Evolutionary conservation across 2,113 vertebrate species (phyloP).

Genomic region (Eurystomus gularis): DNA sequence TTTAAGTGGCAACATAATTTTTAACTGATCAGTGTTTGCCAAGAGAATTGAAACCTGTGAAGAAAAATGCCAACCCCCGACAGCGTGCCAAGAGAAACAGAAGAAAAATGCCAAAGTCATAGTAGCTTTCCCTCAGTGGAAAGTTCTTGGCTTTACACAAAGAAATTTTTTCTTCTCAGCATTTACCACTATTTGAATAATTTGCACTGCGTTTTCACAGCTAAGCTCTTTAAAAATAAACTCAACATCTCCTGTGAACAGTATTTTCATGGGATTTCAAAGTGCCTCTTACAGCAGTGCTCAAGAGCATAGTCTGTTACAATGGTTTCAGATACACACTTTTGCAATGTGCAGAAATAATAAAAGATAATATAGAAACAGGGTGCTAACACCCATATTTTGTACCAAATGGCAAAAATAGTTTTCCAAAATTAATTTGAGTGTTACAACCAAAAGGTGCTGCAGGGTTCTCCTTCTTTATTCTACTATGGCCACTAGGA

Average conservation of each 20-base stretch:
- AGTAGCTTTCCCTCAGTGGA: background rate
- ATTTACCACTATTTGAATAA: background rate
- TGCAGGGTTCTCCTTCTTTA: background rate
- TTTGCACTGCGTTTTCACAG: background rate
- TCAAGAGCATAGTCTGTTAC: background rate
- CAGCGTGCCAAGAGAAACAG: background rate
- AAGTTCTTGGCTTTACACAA: background rate
- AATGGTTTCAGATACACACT: background rate
- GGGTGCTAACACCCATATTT: background rate
- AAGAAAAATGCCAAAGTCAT: background rate
- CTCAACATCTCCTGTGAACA: background rate
- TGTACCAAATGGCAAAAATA: background rate
- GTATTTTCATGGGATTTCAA: background rate
- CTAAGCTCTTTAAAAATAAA: slow-evolving; percentile 28
- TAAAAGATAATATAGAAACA: background rate
- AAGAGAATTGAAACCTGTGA: background rate
- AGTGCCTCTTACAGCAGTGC: background rate
- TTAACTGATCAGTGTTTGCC: background rate
- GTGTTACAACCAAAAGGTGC: background rate
- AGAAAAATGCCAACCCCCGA: background rate
- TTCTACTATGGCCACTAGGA: background rate
- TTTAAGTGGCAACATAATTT: background rate
- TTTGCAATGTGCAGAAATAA: background rate
- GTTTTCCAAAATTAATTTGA: background rate
- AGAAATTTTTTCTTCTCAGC: background rate